Base-by-base conservation (phyloP, 2,113 vertebrate genomes). In the Mesitornis unicolor region DNA sequence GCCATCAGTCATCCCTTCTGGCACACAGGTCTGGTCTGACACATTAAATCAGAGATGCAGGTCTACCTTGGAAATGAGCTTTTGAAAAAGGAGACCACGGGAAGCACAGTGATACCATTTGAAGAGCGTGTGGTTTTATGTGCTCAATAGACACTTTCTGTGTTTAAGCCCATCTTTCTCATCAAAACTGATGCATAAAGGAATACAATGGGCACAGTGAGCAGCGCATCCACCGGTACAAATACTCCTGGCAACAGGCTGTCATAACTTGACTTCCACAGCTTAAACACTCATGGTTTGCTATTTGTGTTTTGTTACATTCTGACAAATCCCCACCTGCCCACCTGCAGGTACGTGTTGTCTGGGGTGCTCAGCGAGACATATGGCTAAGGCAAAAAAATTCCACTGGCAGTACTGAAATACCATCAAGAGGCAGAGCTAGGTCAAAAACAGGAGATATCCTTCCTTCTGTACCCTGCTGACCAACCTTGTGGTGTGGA, bases 311-410 rank as follows among this genome's bases (percentile, higher is more conserved):
- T 96, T 86, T 88, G 65, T 86, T 94, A 48, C 75, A 68, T 76
- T 86, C 85, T 88, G 88, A 81, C 96, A 95, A 92, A 97, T 92
- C 92, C 82, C 73, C 93, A 70, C 87, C 93, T 92, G 88, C 84
- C 80, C 84, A 87, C 47, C 65, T 38, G 74, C 65, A 84, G 51
- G 31, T 77, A 60, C n/a, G 87, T 16, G 71, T 92, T 64, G 77
- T 94, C 94, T 89, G 71, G 16, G 51, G 79, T 97, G 3, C 67
- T 89, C 47, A 64, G 29, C 6, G 9, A 90, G 90, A 75, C 40
- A 47, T 84, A 56, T 29, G 51, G 81, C 80, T 80, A 60, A 25
- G 67, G 63, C 81, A 13, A 85, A 60, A 54, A 96, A 90, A 42
- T 70, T 71, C 80, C 81, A 16, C 64, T 53, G 78, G 63, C 56